Evolutionary conservation across 1,140 invertebrate species (phyloP).

Genomic region (Apolygus lucorum): DNA sequence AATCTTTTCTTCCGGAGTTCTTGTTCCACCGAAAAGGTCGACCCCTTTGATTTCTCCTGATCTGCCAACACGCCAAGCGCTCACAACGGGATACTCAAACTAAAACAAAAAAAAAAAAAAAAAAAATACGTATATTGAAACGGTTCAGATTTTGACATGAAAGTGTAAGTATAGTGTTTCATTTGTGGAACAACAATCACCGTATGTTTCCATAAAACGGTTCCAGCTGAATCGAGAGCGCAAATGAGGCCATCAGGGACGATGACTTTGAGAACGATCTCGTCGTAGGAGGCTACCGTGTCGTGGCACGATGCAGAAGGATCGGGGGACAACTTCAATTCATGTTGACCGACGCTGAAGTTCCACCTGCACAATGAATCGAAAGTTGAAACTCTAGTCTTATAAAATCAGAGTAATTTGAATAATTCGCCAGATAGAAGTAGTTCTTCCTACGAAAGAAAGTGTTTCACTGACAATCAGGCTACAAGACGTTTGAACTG

Average conservation of each 20-base stretch:
- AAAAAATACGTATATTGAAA: too few relatives aligned
- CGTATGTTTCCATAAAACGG: slow-evolving; percentile 61
- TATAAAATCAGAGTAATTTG: too few relatives aligned
- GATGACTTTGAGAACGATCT: slow-evolving; percentile 53
- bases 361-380: slow-evolving; percentile 68
- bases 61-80: slow-evolving; percentile 64
- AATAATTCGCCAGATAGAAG: too few relatives aligned
- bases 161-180: too few relatives aligned
- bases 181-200: too few relatives aligned
- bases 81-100: slow-evolving; percentile 75
- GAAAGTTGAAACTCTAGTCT: too few relatives aligned
- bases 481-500: too few relatives aligned
- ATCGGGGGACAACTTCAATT: slow-evolving; percentile 53
- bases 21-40: slow-evolving; percentile 59
- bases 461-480: too few relatives aligned
- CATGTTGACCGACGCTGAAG: slow-evolving; percentile 84
- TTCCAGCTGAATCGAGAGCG: slow-evolving; percentile 46
- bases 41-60: slow-evolving; percentile 52
- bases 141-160: too few relatives aligned
- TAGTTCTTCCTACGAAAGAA: too few relatives aligned
- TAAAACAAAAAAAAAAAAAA: slow-evolving; percentile 44
- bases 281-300: slow-evolving; percentile 38
- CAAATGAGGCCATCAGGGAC: slow-evolving; percentile 67
- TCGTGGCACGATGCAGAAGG: slow-evolving; percentile 45
- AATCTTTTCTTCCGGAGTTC: slow-evolving; percentile 25